phyloP scores from a whole-genome alignment of 2,797 vertebrate genomes.

The Erpetoichthys calabaricus region DNA sequence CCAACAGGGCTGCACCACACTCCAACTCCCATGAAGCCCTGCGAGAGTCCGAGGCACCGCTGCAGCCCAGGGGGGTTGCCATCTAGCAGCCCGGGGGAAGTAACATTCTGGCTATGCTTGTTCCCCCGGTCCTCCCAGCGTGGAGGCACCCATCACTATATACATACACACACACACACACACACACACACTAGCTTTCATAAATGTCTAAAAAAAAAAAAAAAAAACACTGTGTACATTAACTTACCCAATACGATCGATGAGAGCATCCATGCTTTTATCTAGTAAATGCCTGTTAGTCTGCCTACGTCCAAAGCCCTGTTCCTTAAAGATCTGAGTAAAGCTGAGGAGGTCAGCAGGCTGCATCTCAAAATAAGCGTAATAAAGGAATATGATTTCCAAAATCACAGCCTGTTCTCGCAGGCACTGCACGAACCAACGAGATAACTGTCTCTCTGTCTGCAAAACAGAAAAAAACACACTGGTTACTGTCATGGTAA shows the following conservation, averaged over 20 bases:
- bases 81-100: too few relatives aligned
- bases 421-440: slow-evolving; percentile 89
- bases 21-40: too few relatives aligned
- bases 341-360: slow-evolving; percentile 69
- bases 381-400: slow-evolving; percentile 90
- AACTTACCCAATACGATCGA: slow-evolving; percentile 82
- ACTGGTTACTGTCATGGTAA: not conserved
- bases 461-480: slow-evolving; percentile 22
- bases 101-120: too few relatives aligned
- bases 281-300: slow-evolving; percentile 88
- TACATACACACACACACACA: too few relatives aligned
- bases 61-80: too few relatives aligned
- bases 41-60: too few relatives aligned
- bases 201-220: too few relatives aligned
- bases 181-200: too few relatives aligned
- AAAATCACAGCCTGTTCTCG: slow-evolving; percentile 86
- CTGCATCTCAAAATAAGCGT: slow-evolving; percentile 91
- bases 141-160: too few relatives aligned
- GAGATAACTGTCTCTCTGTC: slow-evolving; percentile 86
- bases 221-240: not conserved
- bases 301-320: slow-evolving; percentile 85
- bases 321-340: slow-evolving; percentile 83
- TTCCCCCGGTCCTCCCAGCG: too few relatives aligned
- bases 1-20: too few relatives aligned
- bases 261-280: slow-evolving; percentile 79